These are phyloP conservation scores for Homarus gammarus DNA, from an alignment of 2,888 invertebrate genomes.

Conservation along the genomic window DNA sequence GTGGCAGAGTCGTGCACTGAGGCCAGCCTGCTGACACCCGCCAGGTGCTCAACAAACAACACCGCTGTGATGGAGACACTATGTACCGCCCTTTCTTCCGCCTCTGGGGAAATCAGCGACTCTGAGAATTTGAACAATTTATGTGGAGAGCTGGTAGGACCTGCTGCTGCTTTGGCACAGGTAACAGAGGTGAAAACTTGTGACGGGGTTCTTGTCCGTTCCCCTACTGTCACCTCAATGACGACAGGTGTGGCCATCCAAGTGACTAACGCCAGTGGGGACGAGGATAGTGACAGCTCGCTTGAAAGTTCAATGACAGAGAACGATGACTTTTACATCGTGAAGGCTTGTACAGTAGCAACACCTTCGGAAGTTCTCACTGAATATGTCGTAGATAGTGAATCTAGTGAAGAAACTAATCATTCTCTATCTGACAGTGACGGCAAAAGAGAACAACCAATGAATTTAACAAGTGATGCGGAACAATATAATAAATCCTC, in stretches of 20 bases:
- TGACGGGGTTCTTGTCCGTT: neutral
- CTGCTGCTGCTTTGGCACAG: neutral
- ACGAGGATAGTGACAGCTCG: constrained; percentile 7
- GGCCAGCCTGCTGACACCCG: constrained; percentile 19
- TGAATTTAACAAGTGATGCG: neutral
- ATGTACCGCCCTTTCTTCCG: constrained; percentile 24
- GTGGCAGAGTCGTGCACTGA: constrained; percentile 58
- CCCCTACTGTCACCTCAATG: neutral
- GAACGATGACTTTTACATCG: constrained; percentile 55
- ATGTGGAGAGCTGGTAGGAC: constrained; percentile 25
- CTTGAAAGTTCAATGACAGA: neutral
- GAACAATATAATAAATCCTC: neutral
- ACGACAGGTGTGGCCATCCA: constrained; percentile 28
- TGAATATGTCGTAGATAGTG: constrained; percentile 58
- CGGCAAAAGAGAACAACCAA: too few relatives aligned
- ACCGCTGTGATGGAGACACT: constrained; percentile 35
- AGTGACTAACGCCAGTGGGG: constrained; percentile 46
- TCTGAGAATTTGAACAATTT: constrained; percentile 38
- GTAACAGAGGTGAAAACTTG: constrained; percentile 37
- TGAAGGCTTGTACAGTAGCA: constrained; percentile 37
- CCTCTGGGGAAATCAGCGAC: constrained; percentile 39
- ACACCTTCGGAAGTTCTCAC: constrained; percentile 49
- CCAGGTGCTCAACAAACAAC: constrained; percentile 42
- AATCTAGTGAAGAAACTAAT: constrained; percentile 39
- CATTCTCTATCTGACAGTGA: neutral